phyloP scores from a whole-genome alignment of 2,113 vertebrate species.

The Indri indri region DNA sequence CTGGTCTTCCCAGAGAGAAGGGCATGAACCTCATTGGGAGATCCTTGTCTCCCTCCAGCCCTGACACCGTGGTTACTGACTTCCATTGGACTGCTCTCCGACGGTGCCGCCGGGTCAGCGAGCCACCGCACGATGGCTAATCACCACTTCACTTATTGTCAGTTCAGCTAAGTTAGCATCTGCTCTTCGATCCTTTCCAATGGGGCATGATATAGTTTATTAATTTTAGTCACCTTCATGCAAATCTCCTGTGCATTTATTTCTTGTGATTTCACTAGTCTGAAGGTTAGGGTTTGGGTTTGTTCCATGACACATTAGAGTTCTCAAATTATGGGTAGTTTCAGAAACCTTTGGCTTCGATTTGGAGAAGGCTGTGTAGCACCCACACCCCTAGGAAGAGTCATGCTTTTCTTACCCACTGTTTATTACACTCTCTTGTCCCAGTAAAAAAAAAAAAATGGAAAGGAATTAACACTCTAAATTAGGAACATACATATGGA shows the following conservation, averaged over 20 bases:
- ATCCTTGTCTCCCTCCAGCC: neutral
- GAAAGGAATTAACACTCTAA: neutral
- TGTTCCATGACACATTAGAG: neutral
- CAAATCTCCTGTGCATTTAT: neutral
- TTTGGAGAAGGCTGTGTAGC: neutral
- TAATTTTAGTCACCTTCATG: conserved; percentile 24
- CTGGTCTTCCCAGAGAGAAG: conserved; percentile 40
- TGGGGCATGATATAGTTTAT: neutral
- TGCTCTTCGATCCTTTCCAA: neutral
- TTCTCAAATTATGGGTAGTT: neutral
- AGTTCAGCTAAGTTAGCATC: neutral
- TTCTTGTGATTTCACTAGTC: conserved; percentile 20
- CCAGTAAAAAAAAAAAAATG: too few species aligned
- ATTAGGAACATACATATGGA: neutral
- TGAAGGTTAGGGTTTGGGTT: neutral
- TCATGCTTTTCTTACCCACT: neutral
- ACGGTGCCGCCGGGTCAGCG: neutral
- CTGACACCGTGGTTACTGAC: neutral
- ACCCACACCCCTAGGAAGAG: neutral
- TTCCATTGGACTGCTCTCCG: neutral
- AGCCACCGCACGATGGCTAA: neutral
- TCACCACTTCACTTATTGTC: neutral
- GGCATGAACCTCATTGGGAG: neutral
- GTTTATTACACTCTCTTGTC: neutral
- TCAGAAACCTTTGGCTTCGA: neutral